phyloP scores from a whole-genome alignment of 1,140 invertebrate species.

The Drosophila novamexicana region DNA sequence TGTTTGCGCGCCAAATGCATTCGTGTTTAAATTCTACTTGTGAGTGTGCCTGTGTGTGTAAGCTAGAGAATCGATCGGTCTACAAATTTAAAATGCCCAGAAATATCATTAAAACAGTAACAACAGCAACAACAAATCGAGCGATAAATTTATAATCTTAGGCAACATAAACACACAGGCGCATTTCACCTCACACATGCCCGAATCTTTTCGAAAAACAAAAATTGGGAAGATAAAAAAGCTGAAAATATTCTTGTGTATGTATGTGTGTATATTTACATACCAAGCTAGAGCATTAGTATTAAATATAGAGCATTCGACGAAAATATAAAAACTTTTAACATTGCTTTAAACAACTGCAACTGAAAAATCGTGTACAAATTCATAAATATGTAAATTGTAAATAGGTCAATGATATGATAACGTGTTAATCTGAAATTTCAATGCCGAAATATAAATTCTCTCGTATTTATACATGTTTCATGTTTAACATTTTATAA shows the following conservation, averaged over 20 bases:
- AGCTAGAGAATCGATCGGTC: slow-evolving; percentile 19
- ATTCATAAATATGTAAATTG: not conserved
- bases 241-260: not conserved
- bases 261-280: not conserved
- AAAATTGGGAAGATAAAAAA: slow-evolving; percentile 4
- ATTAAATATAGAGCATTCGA: not conserved
- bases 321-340: not conserved
- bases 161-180: slow-evolving; percentile 23
- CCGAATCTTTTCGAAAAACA: slow-evolving; percentile 5
- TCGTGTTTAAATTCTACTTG: slow-evolving; percentile 13
- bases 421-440: not conserved
- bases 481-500: slow-evolving; percentile 17
- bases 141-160: slow-evolving; percentile 40
- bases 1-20: slow-evolving; percentile 63
- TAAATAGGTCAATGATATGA: not conserved
- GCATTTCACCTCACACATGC: slow-evolving; percentile 20
- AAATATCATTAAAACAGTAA: not conserved
- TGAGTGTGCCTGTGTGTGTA: slow-evolving; percentile 11
- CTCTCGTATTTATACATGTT: not conserved
- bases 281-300: no score
- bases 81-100: slow-evolving; percentile 13
- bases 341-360: not conserved
- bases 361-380: not conserved
- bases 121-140: not conserved
- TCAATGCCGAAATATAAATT: not conserved